Base-by-base conservation (phyloP, 2,797 vertebrate species). In the Bufotes viridis region DNA sequence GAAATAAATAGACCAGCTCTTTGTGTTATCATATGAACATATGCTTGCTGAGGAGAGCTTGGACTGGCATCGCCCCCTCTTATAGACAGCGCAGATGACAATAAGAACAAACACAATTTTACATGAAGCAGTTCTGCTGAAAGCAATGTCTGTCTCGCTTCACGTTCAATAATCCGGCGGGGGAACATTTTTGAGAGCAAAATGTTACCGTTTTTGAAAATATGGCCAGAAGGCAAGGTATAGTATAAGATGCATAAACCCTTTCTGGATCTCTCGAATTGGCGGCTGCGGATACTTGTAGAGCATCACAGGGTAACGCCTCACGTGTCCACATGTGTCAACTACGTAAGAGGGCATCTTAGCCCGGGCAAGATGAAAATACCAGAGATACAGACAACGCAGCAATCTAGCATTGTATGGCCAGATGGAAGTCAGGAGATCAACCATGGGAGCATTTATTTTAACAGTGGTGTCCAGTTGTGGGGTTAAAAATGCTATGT, bases 41-140 rank as follows among this genome's bases (percentile, higher is more conserved):
- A 79, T 88, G 82, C 24, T 63, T 88, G 22, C 74, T 84, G 81
- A 63, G 69, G 75, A 53, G 55, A 14, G 24, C 58, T 82, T 53
- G 80, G 61, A 65, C 51, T 72, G 29, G 51, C 72, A 78, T 81
- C 86, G 82, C 70, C 58, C 49, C 58, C 60, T 55, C 79, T 75
- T 78, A 81, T 79, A 81, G 65, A 67, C 83, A 29, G 74, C 58
- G 65, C 74, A 78, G 75, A 61, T 85, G 29, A 78, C 76, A 49
- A 65, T 65, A 34, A 78, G 84, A 78, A 78, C 20, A 26, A 85
- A 84, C 82, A 84, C 55, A 22, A 85, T 85, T 65, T 78, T 75
- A 78, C 67, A 49, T 85, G 74, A 24, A 53, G 83, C 11, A 78
- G 42, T 63, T 76, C 58, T 63, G 34, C 34, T 85, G 65, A n/a